Conservation (phyloP, 1,140 invertebrate genomes). For the Cotesia typhae region DNA sequence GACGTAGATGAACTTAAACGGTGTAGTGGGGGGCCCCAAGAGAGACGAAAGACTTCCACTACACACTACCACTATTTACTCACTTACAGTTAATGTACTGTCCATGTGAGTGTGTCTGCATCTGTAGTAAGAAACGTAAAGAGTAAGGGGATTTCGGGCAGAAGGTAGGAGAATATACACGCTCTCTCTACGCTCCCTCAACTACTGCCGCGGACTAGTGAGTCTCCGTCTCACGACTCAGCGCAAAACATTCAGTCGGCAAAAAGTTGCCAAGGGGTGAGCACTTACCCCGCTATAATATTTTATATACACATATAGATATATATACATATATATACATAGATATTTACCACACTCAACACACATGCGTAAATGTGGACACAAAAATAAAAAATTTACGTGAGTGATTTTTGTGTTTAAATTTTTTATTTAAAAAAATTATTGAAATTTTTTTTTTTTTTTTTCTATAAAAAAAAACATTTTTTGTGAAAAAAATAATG, state of each 20-base stretch:
- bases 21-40: constrained; percentile 31
- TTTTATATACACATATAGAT: background rate
- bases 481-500: no score
- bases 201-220: constrained; percentile 29
- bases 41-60: no score
- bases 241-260: constrained; percentile 67
- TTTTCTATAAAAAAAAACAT: no score
- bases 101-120: no score
- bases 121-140: constrained; percentile 12
- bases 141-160: constrained; percentile 4
- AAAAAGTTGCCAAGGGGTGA: constrained; percentile 68
- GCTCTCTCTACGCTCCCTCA: constrained; percentile 35
- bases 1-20: constrained; percentile 11
- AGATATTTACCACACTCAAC: background rate
- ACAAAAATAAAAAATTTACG: no score
- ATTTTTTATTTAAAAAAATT: no score
- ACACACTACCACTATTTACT: no score
- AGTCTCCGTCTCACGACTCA: constrained; percentile 41
- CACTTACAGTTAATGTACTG: no score
- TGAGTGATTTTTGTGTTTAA: no score
- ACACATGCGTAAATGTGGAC: no score
- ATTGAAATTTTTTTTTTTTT: no score
- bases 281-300: constrained; percentile 52
- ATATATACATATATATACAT: background rate
- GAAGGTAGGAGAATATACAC: background rate